Percentiles rank a stretch among this genome's conserved stretches.
Conservation (phyloP, 2,113 vertebrate species). For the Gobio gobio region DNA sequence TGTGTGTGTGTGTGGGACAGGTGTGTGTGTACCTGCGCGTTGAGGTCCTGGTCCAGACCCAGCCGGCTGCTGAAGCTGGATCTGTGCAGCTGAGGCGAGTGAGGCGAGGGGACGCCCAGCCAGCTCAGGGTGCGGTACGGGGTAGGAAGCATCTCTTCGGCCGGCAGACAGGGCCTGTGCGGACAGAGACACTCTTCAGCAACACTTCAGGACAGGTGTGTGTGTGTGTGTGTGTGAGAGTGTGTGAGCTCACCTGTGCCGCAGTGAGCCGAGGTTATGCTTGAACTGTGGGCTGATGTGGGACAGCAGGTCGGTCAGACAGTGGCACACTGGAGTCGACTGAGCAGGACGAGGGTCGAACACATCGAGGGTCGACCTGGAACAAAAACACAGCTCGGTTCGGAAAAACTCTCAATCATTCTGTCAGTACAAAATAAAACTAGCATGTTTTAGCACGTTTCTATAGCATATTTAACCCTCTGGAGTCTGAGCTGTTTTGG, state of each 20-base stretch:
- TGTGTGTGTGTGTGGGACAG: background rate
- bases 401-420: too few relatives aligned
- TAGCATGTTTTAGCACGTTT: too few relatives aligned
- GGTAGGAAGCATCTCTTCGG: slow-evolving; percentile 70
- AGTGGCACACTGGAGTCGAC: slow-evolving; percentile 74
- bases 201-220: background rate
- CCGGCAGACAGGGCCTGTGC: slow-evolving; percentile 63
- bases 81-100: slow-evolving; percentile 72
- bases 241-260: slow-evolving; percentile 68
- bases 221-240: background rate
- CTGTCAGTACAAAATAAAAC: too few relatives aligned
- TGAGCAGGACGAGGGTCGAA: slow-evolving; percentile 78
- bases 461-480: too few relatives aligned
- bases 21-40: slow-evolving; percentile 65
- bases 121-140: slow-evolving; percentile 75
- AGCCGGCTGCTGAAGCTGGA: slow-evolving; percentile 71
- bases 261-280: slow-evolving; percentile 66
- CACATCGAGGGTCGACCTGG: slow-evolving; percentile 74
- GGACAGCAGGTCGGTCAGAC: slow-evolving; percentile 77
- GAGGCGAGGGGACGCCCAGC: slow-evolving; percentile 72
- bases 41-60: slow-evolving; percentile 72
- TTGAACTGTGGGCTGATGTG: slow-evolving; percentile 79
- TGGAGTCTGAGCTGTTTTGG: too few relatives aligned
- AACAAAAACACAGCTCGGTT: background rate
- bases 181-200: too few relatives aligned